A percentile compares a stretch with the other conserved stretches of the same genome.
Evolutionary conservation across 92 coral and sea anemone species (phyloP).

Genomic region (Epizoanthus illoricatus): DNA sequence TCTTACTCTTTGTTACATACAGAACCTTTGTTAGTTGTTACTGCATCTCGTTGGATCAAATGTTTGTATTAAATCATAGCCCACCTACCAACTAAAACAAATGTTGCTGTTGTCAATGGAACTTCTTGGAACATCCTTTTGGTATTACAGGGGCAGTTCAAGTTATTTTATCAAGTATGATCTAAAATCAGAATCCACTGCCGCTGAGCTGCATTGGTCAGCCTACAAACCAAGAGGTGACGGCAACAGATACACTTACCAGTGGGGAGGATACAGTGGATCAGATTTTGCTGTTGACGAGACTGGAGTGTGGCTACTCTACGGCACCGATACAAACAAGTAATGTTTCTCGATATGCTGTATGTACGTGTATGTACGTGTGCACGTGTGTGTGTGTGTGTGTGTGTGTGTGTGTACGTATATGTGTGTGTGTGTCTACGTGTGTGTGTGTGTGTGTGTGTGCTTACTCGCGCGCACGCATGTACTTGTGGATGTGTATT

Average conservation of each 20-base stretch:
- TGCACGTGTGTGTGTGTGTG: too few relatives aligned
- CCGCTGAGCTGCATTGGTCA: background rate
- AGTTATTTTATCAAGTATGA: background rate
- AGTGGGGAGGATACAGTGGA: slow-evolving; percentile 17
- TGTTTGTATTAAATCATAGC: too few relatives aligned
- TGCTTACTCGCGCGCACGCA: too few relatives aligned
- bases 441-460: too few relatives aligned
- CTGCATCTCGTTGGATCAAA: too few relatives aligned
- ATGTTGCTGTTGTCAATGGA: background rate
- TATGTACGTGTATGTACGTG: too few relatives aligned
- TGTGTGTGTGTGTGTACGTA: too few relatives aligned
- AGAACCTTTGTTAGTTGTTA: too few relatives aligned
- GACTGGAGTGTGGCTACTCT: slow-evolving; percentile 12
- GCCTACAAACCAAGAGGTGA: background rate
- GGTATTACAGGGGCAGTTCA: background rate
- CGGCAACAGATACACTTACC: background rate
- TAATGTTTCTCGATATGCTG: too few relatives aligned
- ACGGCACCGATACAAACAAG: background rate
- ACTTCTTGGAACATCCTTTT: background rate
- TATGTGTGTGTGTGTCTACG: too few relatives aligned
- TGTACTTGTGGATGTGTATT: too few relatives aligned
- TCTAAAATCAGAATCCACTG: background rate
- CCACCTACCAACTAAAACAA: background rate
- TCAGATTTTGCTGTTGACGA: slow-evolving; percentile 20
- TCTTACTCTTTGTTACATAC: too few relatives aligned